Evolutionary conservation across 2,888 invertebrate genomes (phyloP).

Genomic region (Ptychoptera contaminata): DNA sequence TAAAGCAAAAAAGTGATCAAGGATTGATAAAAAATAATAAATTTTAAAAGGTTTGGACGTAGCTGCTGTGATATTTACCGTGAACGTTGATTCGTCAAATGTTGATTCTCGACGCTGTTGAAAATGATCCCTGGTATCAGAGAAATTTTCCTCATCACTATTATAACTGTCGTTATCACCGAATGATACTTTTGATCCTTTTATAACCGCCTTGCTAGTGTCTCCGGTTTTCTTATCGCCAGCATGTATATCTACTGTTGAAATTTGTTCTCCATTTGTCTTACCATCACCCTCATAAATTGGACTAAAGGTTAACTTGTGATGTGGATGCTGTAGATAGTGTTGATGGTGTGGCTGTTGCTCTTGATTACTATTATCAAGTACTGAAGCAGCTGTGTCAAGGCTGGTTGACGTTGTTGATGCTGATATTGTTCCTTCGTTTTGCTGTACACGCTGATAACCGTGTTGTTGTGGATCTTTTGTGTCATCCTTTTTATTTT

Average conservation of each 20-base stretch:
- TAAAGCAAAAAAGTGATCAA: background rate
- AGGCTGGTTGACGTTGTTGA: slow-evolving; percentile 45
- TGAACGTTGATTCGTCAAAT: slow-evolving; percentile 31
- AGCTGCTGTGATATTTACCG: too few species aligned
- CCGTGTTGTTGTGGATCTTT: slow-evolving; percentile 19
- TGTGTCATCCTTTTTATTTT: slow-evolving; percentile 13
- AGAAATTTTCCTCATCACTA: slow-evolving; percentile 31
- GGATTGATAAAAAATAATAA: too few species aligned
- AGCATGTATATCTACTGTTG: slow-evolving; percentile 20
- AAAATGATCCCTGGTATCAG: slow-evolving; percentile 27
- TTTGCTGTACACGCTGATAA: slow-evolving; percentile 25
- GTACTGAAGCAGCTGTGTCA: slow-evolving; percentile 26
- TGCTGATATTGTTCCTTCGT: slow-evolving; percentile 35
- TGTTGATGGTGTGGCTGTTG: too few species aligned
- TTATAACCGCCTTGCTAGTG: slow-evolving; percentile 17
- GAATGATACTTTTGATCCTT: slow-evolving; percentile 30
- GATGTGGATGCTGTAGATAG: too few species aligned
- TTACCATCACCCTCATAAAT: slow-evolving; percentile 13
- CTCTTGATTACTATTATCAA: slow-evolving; percentile 2
- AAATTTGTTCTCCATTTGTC: slow-evolving; percentile 15
- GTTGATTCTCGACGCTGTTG: slow-evolving; percentile 27
- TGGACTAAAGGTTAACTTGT: slow-evolving; percentile 8
- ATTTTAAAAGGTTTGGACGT: background rate
- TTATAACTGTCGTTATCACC: slow-evolving; percentile 13
- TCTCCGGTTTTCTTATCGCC: slow-evolving; percentile 6